These are phyloP conservation scores for Heterocephalus glaber DNA, from an alignment of 2,113 vertebrate species.

Conservation along the genomic window DNA sequence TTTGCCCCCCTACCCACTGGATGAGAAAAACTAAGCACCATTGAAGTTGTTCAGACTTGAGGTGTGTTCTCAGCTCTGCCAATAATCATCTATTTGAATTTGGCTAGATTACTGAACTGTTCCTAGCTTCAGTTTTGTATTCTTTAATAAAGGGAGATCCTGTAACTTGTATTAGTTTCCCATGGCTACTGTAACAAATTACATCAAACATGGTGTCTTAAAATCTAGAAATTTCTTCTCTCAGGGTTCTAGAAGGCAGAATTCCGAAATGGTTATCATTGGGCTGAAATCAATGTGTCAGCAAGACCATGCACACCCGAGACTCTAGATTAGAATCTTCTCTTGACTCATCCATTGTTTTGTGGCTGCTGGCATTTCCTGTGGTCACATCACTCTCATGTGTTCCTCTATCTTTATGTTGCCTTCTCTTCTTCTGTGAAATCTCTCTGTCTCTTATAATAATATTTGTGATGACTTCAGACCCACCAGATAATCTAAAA, in stretches of 20 bases:
- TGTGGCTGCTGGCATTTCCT: neutral
- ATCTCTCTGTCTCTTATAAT: neutral
- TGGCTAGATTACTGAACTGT: neutral
- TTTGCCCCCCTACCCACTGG: neutral
- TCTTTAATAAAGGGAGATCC: neutral
- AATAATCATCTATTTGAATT: neutral
- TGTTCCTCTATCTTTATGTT: neutral
- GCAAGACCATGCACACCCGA: neutral
- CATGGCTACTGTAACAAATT: neutral
- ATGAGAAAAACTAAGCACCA: neutral
- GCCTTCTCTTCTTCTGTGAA: neutral
- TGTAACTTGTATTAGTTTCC: neutral
- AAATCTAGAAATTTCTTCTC: neutral
- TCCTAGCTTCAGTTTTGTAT: neutral
- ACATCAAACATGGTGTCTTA: neutral
- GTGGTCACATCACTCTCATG: neutral
- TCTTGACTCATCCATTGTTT: neutral
- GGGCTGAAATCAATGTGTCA: neutral
- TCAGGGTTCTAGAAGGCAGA: neutral
- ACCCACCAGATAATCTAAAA: neutral
- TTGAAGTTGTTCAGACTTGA: neutral
- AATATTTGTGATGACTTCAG: neutral
- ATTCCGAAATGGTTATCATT: neutral
- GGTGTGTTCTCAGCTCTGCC: neutral
- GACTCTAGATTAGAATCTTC: neutral